These are phyloP conservation scores for Tarsius wallacei DNA, from an alignment of 2,797 vertebrate genomes.

Conservation along the genomic window DNA sequence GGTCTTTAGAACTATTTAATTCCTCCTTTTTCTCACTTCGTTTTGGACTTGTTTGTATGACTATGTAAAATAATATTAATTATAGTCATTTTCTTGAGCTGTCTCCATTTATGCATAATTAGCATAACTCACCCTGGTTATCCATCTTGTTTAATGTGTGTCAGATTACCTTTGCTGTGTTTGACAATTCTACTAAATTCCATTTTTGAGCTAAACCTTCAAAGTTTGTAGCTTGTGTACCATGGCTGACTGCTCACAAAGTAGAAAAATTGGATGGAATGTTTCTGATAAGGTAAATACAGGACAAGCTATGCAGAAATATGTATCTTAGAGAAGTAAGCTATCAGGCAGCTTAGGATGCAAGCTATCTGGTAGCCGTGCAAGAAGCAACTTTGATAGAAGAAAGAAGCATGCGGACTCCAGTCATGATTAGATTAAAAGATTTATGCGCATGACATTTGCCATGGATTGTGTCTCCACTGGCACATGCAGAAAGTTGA, in stretches of 20 bases:
- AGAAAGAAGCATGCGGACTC: neutral
- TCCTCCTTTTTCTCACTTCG: slow-evolving; percentile 53
- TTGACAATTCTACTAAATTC: slow-evolving; percentile 15
- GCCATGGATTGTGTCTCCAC: neutral
- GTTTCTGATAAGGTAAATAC: neutral
- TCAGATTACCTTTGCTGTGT: neutral
- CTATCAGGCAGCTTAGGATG: neutral
- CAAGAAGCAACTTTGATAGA: neutral
- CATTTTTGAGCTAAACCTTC: slow-evolving; percentile 48
- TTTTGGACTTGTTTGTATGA: neutral
- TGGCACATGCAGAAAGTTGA: neutral
- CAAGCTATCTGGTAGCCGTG: neutral
- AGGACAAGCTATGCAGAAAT: neutral
- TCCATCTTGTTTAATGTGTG: neutral
- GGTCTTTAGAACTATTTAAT: slow-evolving; percentile 12
- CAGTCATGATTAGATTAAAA: neutral
- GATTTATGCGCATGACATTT: fast-evolving
- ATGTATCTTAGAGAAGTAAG: neutral
- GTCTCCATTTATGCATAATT: slow-evolving; percentile 48
- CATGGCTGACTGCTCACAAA: neutral
- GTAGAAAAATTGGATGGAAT: slow-evolving; percentile 12
- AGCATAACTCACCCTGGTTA: neutral
- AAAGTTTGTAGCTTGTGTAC: neutral
- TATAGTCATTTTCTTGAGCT: neutral
- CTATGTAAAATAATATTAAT: slow-evolving; percentile 26